These are phyloP conservation scores for Zaprionus gabonicus DNA, from an alignment of 1,140 invertebrate species.

Conservation along the genomic window DNA sequence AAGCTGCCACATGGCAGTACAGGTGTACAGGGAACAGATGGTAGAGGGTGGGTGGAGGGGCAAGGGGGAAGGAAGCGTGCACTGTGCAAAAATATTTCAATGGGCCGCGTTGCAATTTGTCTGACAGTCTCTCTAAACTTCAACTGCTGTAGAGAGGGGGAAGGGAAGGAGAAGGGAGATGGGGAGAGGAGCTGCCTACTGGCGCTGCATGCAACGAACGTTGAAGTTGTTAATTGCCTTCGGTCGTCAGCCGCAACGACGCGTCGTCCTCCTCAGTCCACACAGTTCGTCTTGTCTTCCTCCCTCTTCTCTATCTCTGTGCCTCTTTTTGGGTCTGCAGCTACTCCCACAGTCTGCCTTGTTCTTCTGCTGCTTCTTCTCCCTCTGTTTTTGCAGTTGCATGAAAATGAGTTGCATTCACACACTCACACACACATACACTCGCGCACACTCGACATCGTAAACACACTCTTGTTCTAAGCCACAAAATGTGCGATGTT, in stretches of 20 bases:
- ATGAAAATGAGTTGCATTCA: constrained; percentile 65
- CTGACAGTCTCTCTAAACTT: constrained; percentile 40
- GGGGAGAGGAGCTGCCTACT: neutral
- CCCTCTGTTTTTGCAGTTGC: constrained; percentile 23
- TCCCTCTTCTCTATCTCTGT: constrained; percentile 15
- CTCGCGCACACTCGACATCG: constrained; percentile 10
- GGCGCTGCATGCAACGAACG: constrained; percentile 70
- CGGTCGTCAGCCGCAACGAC: constrained; percentile 70
- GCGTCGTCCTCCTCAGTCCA: constrained; percentile 30
- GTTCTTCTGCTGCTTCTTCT: neutral
- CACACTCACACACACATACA: constrained; percentile 42
- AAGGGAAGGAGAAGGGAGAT: neutral
- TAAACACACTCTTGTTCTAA: constrained; percentile 26
- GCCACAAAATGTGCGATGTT: constrained; percentile 46
- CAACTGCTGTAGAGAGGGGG: neutral
- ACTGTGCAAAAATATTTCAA: constrained; percentile 40
- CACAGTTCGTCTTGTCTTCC: constrained; percentile 3
- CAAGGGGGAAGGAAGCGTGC: neutral
- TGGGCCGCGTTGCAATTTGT: constrained; percentile 70
- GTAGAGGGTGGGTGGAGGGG: neutral
- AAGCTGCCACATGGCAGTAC: constrained; percentile 36
- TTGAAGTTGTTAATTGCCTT: constrained; percentile 80
- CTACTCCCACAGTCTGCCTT: constrained; percentile 64
- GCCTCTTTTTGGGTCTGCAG: constrained; percentile 27
- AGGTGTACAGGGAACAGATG: neutral